Base-by-base conservation (phyloP, 2,113 vertebrate species). In the Uria lomvia region DNA sequence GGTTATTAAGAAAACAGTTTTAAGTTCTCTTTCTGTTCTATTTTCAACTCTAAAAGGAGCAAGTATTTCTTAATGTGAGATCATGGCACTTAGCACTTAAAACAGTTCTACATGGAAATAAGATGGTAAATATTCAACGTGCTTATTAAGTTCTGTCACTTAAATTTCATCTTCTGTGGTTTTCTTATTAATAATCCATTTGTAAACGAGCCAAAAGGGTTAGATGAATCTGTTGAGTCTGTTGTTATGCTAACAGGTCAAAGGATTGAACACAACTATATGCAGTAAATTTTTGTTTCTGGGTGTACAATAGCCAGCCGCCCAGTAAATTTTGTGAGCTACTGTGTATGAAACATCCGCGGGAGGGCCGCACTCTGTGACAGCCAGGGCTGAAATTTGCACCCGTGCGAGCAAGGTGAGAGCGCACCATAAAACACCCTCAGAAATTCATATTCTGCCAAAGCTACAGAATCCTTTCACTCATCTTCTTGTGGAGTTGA, bases 361-460 rank as follows among this genome's bases (percentile, higher is more conserved):
- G 23, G 52, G 29, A 68, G 58, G 2, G 0, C 40, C 1, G 0
- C 1, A 0, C 21, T 8, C 30, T 40, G 16, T 21, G 68, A 42
- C 62, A 56, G 38, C n/a, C 53, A 22, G 53, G 30, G 8, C 42
- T 38, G 78, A 82, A 43, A 65, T 34, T 29, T 36, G 14, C 36
- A 12, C 5, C 2, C 14, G 32, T 3, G 34, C 18, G 24, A 55
- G n/a, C 59, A 49, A 74, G 52, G 42, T 18, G 70, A 42, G 45
- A 30, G 32, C 8, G 20, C 0, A 0, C 53, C 0, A 0, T 68
- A 24, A 62, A 67, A 42, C 43, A n/a, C 29, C 15, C 32, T 36
- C 47, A 15, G 74, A 86, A 53, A 30, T 34, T 42, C 2, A 0
- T 2, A 29, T 47, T 83, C 20, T 56, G 40, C 43, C 65, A 58